A percentile compares a stretch with the other conserved stretches of the same genome.
Evolutionary conservation across 1,140 invertebrate genomes (phyloP).

Genomic region (Pemphigus obesinymphae): DNA sequence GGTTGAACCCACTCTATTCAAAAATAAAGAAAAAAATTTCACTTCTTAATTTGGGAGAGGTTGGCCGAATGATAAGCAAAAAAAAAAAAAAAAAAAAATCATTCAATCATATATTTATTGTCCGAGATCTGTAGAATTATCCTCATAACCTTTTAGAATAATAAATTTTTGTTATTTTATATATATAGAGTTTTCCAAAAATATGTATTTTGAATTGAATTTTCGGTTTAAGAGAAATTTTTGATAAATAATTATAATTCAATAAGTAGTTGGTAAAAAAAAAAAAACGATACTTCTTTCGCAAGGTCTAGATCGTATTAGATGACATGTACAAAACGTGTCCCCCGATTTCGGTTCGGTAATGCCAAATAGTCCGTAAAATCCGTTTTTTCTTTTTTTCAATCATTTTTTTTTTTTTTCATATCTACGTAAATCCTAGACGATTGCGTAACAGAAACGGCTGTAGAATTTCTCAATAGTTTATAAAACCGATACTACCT

Average conservation of each 20-base stretch:
- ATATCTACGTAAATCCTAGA: constrained; percentile 21
- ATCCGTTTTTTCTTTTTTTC: constrained; percentile 12
- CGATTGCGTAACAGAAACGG: not conserved
- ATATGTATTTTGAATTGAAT: no score
- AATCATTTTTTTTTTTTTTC: constrained; percentile 8
- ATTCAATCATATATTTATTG: no score
- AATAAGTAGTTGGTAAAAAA: not conserved
- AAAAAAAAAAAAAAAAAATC: no score
- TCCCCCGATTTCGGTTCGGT: not conserved
- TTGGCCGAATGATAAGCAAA: no score
- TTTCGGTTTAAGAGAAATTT: not conserved
- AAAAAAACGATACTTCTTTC: not conserved
- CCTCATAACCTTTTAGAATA: no score
- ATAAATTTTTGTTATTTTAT: no score
- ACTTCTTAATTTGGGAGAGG: no score
- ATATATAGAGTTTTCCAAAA: no score
- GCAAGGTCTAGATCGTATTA: not conserved
- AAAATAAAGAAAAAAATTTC: no score
- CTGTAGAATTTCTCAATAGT: not conserved
- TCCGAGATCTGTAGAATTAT: no score
- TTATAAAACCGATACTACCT: constrained; percentile 17
- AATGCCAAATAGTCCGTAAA: constrained; percentile 36
- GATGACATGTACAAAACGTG: constrained; percentile 10
- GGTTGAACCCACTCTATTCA: no score
- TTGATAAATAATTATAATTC: no score